A percentile compares a stretch with the other conserved stretches of the same genome.
Evolutionary conservation across 2,113 vertebrate species (phyloP).

Genomic region (Bagarius yarrelli): DNA sequence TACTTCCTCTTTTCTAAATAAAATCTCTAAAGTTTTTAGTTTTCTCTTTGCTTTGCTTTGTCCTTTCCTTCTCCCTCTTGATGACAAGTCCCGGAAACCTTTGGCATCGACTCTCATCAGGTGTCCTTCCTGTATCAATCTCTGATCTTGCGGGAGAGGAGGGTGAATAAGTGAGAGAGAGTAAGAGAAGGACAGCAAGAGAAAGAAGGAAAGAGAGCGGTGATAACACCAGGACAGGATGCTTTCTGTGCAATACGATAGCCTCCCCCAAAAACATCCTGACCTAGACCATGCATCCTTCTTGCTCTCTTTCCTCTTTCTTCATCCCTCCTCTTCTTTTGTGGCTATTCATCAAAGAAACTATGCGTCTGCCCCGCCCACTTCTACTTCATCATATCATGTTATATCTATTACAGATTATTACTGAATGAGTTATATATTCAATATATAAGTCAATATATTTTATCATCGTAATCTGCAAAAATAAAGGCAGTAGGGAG

Average conservation of each 20-base stretch:
- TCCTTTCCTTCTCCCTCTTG: constrained; percentile 32
- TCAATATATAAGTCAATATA: neutral
- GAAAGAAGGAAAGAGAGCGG: constrained; percentile 61
- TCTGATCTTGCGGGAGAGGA: constrained; percentile 61
- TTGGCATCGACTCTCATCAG: constrained; percentile 75
- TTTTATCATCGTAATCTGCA: neutral
- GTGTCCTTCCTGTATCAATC: constrained; percentile 79
- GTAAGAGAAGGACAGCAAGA: constrained; percentile 55
- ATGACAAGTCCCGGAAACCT: constrained; percentile 71
- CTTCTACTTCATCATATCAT: constrained; percentile 1
- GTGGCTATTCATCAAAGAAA: constrained; percentile 26
- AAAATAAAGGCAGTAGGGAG: neutral
- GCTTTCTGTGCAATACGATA: constrained; percentile 73
- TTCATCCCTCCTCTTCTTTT: constrained; percentile 16
- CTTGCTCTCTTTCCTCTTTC: constrained; percentile 23
- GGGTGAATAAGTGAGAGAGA: constrained; percentile 58
- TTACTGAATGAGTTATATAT: neutral
- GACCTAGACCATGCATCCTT: constrained; percentile 62
- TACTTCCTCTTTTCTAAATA: constrained; percentile 1
- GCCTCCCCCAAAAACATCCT: constrained; percentile 69
- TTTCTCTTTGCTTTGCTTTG: constrained; percentile 19
- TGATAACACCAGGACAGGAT: constrained; percentile 72
- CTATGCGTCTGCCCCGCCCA: neutral
- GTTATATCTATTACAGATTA: constrained; percentile 8
- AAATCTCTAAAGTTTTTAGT: constrained; percentile 16